phyloP scores from a whole-genome alignment of 1,140 invertebrate genomes.

The Proctacanthus coquilletti region DNA sequence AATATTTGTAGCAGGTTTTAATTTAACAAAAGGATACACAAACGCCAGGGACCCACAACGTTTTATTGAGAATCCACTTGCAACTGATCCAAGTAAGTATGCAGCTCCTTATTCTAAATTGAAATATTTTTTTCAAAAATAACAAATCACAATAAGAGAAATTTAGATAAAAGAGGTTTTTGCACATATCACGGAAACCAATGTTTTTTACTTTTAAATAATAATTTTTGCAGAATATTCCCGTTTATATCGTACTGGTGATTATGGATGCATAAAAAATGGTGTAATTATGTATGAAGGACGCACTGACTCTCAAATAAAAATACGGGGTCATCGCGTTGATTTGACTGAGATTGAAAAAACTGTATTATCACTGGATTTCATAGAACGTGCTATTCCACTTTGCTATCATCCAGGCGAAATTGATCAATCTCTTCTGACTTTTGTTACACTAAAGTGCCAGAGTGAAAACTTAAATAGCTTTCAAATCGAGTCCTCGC shows the following conservation, averaged over 20 bases:
- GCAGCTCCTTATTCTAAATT: background rate
- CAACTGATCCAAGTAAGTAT: slow-evolving; percentile 43
- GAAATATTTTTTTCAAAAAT: background rate
- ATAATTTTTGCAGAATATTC: slow-evolving; percentile 36
- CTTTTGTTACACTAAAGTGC: slow-evolving; percentile 48
- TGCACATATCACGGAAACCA: too few species aligned
- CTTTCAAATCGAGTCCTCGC: slow-evolving; percentile 43
- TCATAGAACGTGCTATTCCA: slow-evolving; percentile 38
- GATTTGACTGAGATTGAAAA: slow-evolving; percentile 71
- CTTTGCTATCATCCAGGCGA: slow-evolving; percentile 63
- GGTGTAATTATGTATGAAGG: slow-evolving; percentile 60
- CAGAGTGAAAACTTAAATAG: slow-evolving; percentile 34
- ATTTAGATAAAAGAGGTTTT: too few species aligned
- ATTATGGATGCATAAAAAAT: slow-evolving; percentile 61
- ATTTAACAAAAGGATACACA: slow-evolving; percentile 65
- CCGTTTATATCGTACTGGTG: slow-evolving; percentile 63
- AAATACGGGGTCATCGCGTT: slow-evolving; percentile 70
- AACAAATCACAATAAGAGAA: too few species aligned
- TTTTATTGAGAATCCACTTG: slow-evolving; percentile 55
- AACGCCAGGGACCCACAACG: slow-evolving; percentile 50
- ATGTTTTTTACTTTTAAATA: too few species aligned
- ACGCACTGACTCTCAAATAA: slow-evolving; percentile 71
- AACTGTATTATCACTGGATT: slow-evolving; percentile 30
- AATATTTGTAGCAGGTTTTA: slow-evolving; percentile 58
- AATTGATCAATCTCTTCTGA: slow-evolving; percentile 51